Percentiles rank a stretch among this genome's conserved stretches.
These are phyloP conservation scores for Orussus abietinus DNA, from an alignment of 1,140 invertebrate species.

Conservation along the genomic window DNA sequence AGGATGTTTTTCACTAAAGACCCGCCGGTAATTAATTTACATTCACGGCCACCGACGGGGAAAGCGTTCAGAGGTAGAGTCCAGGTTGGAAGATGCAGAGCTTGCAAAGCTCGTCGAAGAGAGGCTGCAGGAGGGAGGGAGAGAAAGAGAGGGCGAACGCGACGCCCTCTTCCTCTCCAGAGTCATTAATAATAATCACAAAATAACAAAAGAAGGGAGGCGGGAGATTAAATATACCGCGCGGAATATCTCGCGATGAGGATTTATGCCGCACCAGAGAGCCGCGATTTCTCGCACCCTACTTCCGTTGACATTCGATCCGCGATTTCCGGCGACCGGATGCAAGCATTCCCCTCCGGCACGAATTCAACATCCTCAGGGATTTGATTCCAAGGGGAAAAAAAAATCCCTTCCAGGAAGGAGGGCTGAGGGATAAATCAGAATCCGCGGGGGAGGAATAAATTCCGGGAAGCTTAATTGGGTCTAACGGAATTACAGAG, in stretches of 20 bases:
- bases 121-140: slow-evolving; percentile 5
- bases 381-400: too few relatives aligned
- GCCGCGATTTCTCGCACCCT: slow-evolving; percentile 8
- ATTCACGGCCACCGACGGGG: slow-evolving; percentile 26
- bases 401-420: too few relatives aligned
- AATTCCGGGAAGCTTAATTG: too few relatives aligned
- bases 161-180: slow-evolving; percentile 19
- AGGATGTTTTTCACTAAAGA: slow-evolving; percentile 38
- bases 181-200: slow-evolving; percentile 40
- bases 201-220: slow-evolving; percentile 31
- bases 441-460: too few relatives aligned
- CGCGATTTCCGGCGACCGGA: too few relatives aligned
- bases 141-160: slow-evolving; percentile 14
- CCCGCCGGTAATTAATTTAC: slow-evolving; percentile 40
- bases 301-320: slow-evolving; percentile 14
- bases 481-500: too few relatives aligned
- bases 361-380: too few relatives aligned
- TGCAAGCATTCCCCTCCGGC: too few relatives aligned
- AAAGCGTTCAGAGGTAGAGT: slow-evolving; percentile 16
- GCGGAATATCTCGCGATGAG: slow-evolving; percentile 26
- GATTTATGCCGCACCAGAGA: slow-evolving; percentile 6
- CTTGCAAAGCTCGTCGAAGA: too few relatives aligned
- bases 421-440: too few relatives aligned
- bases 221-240: slow-evolving; percentile 32
- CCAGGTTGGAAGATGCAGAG: too few relatives aligned